phyloP scores from a whole-genome alignment of 1,140 invertebrate genomes.

The Dreissena rostriformis region DNA sequence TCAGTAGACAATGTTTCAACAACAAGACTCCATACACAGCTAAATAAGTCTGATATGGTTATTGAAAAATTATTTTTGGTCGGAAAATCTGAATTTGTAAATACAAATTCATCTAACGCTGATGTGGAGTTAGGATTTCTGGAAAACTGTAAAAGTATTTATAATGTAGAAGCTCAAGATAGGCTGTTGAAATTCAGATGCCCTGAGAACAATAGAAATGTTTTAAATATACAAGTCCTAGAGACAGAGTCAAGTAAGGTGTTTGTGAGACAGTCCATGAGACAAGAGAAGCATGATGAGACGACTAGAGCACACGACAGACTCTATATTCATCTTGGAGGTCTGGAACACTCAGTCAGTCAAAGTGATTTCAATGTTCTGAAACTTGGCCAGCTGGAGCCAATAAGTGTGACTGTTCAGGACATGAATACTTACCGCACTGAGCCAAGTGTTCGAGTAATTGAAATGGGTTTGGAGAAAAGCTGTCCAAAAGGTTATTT shows the following conservation, averaged over 20 bases:
- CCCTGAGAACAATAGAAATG: too few relatives aligned
- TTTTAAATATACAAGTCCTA: too few relatives aligned
- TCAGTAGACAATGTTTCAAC: too few relatives aligned
- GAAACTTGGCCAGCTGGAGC: background rate
- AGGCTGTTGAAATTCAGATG: conserved; percentile 5
- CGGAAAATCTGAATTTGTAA: background rate
- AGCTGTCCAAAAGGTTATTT: conserved; percentile 10
- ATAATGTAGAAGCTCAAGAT: conserved; percentile 17
- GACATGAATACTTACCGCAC: background rate
- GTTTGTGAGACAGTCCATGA: background rate
- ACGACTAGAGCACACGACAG: background rate
- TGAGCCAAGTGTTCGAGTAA: background rate
- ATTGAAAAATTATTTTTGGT: background rate
- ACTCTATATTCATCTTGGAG: conserved; percentile 34
- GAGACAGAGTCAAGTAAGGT: background rate
- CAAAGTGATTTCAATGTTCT: background rate
- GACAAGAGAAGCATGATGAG: background rate
- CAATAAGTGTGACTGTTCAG: background rate
- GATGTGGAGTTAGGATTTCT: conserved; percentile 8
- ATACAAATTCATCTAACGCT: background rate
- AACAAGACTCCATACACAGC: too few relatives aligned
- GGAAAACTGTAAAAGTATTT: conserved; percentile 19
- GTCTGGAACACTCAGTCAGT: background rate
- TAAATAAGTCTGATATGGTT: background rate
- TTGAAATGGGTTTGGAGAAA: conserved; percentile 34